Conservation (phyloP, 2,888 invertebrate genomes). For the Drosophila hamatofila region DNA sequence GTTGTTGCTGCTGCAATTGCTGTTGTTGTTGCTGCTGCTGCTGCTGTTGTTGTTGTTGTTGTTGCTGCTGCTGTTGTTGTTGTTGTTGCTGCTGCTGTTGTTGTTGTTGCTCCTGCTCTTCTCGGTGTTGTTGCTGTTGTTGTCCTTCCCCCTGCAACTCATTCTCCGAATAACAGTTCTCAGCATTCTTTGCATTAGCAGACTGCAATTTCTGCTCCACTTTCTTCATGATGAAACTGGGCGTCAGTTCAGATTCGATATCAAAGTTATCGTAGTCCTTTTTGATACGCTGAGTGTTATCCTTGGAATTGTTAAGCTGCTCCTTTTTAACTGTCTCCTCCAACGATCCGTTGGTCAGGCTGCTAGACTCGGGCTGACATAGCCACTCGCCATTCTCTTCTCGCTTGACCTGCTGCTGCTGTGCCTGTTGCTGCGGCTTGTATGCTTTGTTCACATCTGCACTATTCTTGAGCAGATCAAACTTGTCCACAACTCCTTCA, state of each 20-base stretch:
- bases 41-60: constrained; percentile 28
- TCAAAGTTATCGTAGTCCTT: constrained; percentile 84
- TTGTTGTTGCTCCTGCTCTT: constrained; percentile 30
- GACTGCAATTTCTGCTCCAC: constrained; percentile 72
- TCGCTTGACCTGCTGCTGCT: constrained; percentile 44
- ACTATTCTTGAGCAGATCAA: constrained; percentile 81
- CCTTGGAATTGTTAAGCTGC: constrained; percentile 33
- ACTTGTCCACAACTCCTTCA: constrained; percentile 73
- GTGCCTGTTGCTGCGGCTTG: constrained; percentile 37
- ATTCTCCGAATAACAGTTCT: constrained; percentile 39
- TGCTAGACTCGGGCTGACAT: constrained; percentile 17
- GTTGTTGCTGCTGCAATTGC: constrained; percentile 37
- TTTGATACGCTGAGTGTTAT: constrained; percentile 61
- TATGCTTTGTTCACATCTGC: constrained; percentile 68
- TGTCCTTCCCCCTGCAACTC: constrained; percentile 42
- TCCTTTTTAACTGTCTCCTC: constrained; percentile 50
- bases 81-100: constrained; percentile 17
- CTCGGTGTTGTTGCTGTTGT: constrained; percentile 24
- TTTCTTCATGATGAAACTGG: constrained; percentile 85
- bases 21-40: constrained; percentile 34
- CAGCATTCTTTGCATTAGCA: constrained; percentile 19
- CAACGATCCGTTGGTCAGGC: constrained; percentile 46
- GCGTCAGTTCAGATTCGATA: constrained; percentile 85
- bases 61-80: constrained; percentile 41
- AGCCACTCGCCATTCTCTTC: constrained; percentile 59